Base-by-base conservation (phyloP, 2,797 vertebrate species). In the Aphelocoma californica region DNA sequence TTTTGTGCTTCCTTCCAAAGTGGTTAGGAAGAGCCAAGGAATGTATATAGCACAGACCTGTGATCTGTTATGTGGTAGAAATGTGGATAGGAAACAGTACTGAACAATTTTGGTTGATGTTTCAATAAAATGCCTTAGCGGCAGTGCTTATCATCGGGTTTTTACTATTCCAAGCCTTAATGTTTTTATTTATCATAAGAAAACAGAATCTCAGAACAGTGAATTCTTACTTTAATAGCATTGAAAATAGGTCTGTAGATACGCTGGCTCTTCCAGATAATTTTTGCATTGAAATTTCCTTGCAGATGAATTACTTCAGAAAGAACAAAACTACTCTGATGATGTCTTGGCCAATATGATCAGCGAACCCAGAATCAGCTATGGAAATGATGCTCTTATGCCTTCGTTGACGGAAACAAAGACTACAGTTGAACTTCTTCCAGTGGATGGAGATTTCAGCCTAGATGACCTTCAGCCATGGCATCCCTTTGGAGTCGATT, bases 381-480 rank as follows among this genome's bases (percentile, higher is more conserved):
- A 99, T 25, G 99, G 99, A 57, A 99, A 99, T 7, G 99, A 99
- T 34, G 99, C 99, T 58, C 98, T 99, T 92, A 99, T 99, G 99
- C 99, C 99, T 3, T 98, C 99, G 67, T 80, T 99, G 91, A 98
- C 98, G 3, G 99, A 99, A 94, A 98, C 98, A 6, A 98, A 98
- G 93, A 98, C 98, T 26, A 98, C 99, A 14, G 98, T 99, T 97
- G 99, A 99, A 91, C 98, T 98, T 79, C 98, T 99, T 91, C 98
- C 98, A 7, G 98, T 98, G 85, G 98, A 98, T 42, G 97, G 98
- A 26, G 97, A 98, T 90, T 98, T 99, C 90, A 98, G 98, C 93
- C 97, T 99, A 79, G 99, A 98, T 4, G 98, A 98, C 18, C 97
- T 99, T 38, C 98, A 99, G 94, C 99, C 99, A 11, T 98, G 99